Percentiles rank a stretch among this genome's conserved stretches.
Evolutionary conservation across 2,113 vertebrate genomes (phyloP).

Genomic region (Etheostoma spectabile): DNA sequence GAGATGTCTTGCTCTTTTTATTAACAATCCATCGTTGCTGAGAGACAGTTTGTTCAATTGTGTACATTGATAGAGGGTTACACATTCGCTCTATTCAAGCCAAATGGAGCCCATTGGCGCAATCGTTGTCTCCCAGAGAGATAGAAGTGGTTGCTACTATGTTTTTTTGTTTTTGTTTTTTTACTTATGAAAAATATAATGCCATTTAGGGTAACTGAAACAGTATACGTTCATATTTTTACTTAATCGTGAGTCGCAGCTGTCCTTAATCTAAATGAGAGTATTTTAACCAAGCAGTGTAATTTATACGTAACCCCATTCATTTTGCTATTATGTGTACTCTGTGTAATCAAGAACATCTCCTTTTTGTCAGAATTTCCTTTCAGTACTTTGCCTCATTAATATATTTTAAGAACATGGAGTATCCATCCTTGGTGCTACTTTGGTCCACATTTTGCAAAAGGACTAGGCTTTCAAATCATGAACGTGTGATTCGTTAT

Average conservation of each 20-base stretch:
- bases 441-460: background rate
- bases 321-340: background rate
- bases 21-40: background rate
- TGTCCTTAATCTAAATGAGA: background rate
- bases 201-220: background rate
- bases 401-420: background rate
- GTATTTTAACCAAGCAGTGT: background rate
- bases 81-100: constrained; percentile 3
- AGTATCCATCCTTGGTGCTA: no score
- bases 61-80: constrained; percentile 12
- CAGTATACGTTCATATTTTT: background rate
- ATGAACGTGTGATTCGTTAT: background rate
- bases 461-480: background rate
- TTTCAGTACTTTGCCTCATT: background rate
- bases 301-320: background rate
- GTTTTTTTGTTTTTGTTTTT: background rate
- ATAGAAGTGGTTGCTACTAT: background rate
- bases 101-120: background rate
- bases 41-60: constrained; percentile 15
- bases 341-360: background rate
- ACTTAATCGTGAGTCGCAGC: background rate
- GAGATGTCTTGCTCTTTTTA: background rate
- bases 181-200: background rate
- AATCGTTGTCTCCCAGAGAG: background rate
- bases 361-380: background rate